phyloP scores from a whole-genome alignment of 1,140 invertebrate genomes.

The Atta cephalotes region DNA sequence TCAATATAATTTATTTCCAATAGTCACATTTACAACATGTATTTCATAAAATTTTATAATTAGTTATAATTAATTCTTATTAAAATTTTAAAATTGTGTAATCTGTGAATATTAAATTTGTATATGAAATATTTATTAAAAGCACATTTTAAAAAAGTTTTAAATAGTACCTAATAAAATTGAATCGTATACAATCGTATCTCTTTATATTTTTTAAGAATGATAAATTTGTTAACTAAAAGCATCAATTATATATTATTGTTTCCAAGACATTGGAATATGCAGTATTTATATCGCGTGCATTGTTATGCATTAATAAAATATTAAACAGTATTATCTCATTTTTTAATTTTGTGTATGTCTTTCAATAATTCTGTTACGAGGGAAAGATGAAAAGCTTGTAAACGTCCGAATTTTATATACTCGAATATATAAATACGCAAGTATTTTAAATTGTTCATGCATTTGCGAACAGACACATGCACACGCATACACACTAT shows the following conservation, averaged over 20 bases:
- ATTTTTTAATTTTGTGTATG: constrained; percentile 43
- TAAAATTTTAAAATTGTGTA: constrained; percentile 14
- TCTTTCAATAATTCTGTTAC: constrained; percentile 30
- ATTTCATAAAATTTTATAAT: constrained; percentile 12
- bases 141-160: constrained; percentile 20
- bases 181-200: not conserved
- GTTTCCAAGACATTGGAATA: constrained; percentile 12
- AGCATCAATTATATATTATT: not conserved
- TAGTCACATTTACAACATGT: constrained; percentile 3
- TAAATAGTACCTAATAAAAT: constrained; percentile 3
- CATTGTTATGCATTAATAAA: constrained; percentile 33
- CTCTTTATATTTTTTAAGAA: constrained; percentile 1
- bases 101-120: not conserved
- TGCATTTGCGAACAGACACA: constrained; percentile 14
- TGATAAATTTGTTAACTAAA: constrained; percentile 12
- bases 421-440: constrained; percentile 17
- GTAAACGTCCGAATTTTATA: constrained; percentile 49
- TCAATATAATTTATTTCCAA: constrained; percentile 18
- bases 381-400: not conserved
- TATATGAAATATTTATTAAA: constrained; percentile 15
- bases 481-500: not conserved
- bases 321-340: constrained; percentile 52
- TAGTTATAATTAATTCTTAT: not conserved
- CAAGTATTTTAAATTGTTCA: constrained; percentile 44
- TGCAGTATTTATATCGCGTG: not conserved